Evolutionary conservation across 2,113 vertebrate genomes (phyloP).

Genomic region (Pipa parva): DNA sequence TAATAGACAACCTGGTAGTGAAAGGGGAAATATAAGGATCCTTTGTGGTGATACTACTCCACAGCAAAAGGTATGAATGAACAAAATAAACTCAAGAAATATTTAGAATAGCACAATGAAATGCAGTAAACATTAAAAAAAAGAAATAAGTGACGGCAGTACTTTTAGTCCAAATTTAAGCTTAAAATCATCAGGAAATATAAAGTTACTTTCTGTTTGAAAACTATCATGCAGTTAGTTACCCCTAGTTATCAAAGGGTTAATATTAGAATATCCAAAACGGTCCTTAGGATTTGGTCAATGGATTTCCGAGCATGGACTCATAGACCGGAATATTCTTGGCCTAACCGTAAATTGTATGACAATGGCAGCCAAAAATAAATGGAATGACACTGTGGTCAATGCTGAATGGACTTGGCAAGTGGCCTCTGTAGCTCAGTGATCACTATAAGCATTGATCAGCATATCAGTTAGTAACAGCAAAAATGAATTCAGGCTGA

Average conservation of each 20-base stretch:
- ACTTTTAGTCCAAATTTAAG: no score
- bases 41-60: no score
- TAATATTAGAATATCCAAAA: slow-evolving; percentile 9
- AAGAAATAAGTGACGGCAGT: no score
- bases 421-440: slow-evolving; percentile 29
- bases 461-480: slow-evolving; percentile 31
- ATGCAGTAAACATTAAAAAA: no score
- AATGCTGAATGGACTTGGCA: slow-evolving; percentile 36
- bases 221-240: no score
- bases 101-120: no score
- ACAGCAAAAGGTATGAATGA: no score
- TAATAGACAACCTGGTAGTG: no score
- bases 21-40: no score
- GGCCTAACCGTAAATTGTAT: slow-evolving; percentile 38
- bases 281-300: slow-evolving; percentile 4
- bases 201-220: no score
- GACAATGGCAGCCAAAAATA: slow-evolving; percentile 43
- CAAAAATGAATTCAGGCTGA: slow-evolving; percentile 29
- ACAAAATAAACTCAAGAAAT: no score
- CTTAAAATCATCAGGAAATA: no score
- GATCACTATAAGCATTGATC: slow-evolving; percentile 36
- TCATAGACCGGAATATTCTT: slow-evolving; percentile 31
- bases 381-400: slow-evolving; percentile 44
- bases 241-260: slow-evolving; percentile 2
- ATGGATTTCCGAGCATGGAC: slow-evolving; percentile 35